Base-by-base conservation (phyloP, 2,113 vertebrate species). In the Percopsis transmontana region DNA sequence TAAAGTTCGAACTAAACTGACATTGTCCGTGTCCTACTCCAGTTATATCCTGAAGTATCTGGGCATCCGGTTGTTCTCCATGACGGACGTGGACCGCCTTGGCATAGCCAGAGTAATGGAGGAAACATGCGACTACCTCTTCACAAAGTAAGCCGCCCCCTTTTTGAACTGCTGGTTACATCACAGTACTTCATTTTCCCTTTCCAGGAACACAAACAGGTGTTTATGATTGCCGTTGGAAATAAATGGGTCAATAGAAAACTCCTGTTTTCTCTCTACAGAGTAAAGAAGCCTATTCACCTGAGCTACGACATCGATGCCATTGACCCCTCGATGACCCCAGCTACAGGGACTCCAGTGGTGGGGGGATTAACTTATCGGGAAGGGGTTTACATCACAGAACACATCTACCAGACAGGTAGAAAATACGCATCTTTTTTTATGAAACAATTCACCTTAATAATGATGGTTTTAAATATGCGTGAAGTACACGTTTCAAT, bases 281-380 rank as follows among this genome's bases (percentile, higher is more conserved):
- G 92, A 20, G 85, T 33, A 61, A 90, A 90, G 69, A 92, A 87
- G 51, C 91, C 91, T 0, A 90, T 93, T 45, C 93, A 94, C 68
- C 83, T 94, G 58, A 94, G 92, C 82, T 93, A 86, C 2, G 92
- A 94, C 74, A 85, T 93, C 0, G 92, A 93, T 0, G 91, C 91
- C n/a, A 77, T 94, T 2, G 92, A 94, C 56, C 92, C 93, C 0
- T 74, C 82, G 0, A 48, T 93, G 53, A 80, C 92, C 55, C 91
- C 91, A 2, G 92, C 92, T 1, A 94, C 92, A 0, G 92, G 92
- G 8, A 94, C 92, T 0, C 91, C 92, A 11, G 91, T 85, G 13
- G 66, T 63, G 0, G 93, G 93, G 21, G 93, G 93, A 1, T 87
- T 94, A 41, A 91, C 85, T 45, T 93, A 93, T 84, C 83, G 91